Percentiles rank a stretch among this genome's conserved stretches.
Conservation (phyloP, 2,888 invertebrate species). For the Dryobotodes eremita region DNA sequence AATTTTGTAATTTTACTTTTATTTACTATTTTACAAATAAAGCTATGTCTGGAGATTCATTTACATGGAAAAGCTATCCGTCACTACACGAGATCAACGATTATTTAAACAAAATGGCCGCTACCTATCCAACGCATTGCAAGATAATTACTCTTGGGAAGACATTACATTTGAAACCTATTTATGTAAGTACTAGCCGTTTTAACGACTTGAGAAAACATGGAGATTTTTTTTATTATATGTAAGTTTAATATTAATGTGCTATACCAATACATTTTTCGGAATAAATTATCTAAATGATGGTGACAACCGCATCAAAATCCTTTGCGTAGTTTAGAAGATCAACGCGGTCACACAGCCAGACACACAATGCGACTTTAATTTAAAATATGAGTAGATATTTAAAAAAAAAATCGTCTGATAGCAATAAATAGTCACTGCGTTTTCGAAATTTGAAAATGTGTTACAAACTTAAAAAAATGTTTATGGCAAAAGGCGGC, state of each 20-base stretch:
- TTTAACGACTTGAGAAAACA: not conserved
- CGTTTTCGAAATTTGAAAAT: not conserved
- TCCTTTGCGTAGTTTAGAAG: not conserved
- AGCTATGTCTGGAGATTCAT: conserved; percentile 33
- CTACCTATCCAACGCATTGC: conserved; percentile 24
- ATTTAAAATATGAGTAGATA: too few relatives aligned
- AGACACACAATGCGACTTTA: too few relatives aligned
- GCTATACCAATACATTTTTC: not conserved
- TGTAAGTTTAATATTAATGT: not conserved
- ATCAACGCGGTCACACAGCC: too few relatives aligned
- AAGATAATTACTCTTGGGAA: conserved; percentile 28
- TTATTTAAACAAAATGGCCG: conserved; percentile 30
- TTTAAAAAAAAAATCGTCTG: not conserved
- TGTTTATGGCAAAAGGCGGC: not conserved
- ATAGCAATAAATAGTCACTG: not conserved
- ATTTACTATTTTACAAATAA: not conserved
- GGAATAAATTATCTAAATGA: not conserved
- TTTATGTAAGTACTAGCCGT: conserved; percentile 40
- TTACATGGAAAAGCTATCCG: conserved; percentile 45
- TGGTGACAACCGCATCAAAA: not conserved
- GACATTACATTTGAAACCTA: conserved; percentile 21
- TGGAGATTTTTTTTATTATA: not conserved
- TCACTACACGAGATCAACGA: conserved; percentile 26
- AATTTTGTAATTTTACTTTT: not conserved
- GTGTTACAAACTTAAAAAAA: not conserved